Evolutionary conservation across 2,797 vertebrate genomes (phyloP).

Genomic region (Scolopax rusticola): DNA sequence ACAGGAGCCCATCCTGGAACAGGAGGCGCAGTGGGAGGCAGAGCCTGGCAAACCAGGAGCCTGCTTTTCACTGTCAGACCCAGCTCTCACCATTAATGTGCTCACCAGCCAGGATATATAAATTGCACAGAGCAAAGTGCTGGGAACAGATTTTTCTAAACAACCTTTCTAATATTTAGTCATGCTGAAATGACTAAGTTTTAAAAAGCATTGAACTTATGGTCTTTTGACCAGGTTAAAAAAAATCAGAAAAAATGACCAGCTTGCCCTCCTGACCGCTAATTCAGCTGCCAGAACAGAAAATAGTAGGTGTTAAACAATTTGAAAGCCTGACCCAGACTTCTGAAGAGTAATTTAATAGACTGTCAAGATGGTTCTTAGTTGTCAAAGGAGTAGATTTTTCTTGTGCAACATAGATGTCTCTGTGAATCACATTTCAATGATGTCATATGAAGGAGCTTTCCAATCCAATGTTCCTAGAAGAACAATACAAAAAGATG

Average conservation of each 20-base stretch:
- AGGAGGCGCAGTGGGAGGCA: not conserved
- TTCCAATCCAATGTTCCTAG: not conserved
- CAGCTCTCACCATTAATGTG: not conserved
- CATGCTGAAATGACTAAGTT: not conserved
- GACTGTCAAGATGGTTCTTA: not conserved
- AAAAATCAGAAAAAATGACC: not conserved
- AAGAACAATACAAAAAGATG: not conserved
- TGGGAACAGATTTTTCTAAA: not conserved
- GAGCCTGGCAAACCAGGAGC: not conserved
- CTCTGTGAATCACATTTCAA: not conserved
- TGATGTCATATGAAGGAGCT: not conserved
- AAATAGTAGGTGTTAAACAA: constrained; percentile 21
- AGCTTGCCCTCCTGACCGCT: not conserved
- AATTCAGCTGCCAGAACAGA: constrained; percentile 40
- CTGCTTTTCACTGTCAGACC: not conserved
- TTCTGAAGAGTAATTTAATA: constrained; percentile 13
- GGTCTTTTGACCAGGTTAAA: not conserved
- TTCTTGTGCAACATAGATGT: not conserved
- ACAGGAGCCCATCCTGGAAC: not conserved
- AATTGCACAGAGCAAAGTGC: not conserved
- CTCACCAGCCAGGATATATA: not conserved
- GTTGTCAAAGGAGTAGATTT: not conserved
- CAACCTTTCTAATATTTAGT: constrained; percentile 3
- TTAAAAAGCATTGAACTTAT: not conserved
- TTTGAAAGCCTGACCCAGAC: constrained; percentile 7